Evolutionary conservation across 2,888 invertebrate genomes (phyloP).

Genomic region (Diabrotica balteata): DNA sequence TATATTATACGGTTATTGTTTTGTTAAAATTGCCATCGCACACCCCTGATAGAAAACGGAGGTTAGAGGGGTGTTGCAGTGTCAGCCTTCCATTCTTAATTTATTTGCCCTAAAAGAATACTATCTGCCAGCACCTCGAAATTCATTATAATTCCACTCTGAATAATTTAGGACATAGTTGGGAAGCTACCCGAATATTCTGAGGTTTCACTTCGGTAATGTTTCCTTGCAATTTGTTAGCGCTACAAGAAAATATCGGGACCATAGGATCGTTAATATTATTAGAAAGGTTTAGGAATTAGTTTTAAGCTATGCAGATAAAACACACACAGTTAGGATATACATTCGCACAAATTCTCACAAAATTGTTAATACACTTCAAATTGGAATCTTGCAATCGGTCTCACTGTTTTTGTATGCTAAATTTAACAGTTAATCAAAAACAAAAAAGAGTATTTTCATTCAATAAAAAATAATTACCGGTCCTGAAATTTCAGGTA

Average conservation of each 20-base stretch:
- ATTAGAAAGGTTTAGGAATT: no score
- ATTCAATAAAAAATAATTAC: no score
- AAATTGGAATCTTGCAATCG: not conserved
- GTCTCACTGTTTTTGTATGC: not conserved
- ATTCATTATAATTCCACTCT: conserved; percentile 14
- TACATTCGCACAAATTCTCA: no score
- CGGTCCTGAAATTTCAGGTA: no score
- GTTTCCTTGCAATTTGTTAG: conserved; percentile 1
- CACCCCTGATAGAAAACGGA: not conserved
- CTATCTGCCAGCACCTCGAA: conserved; percentile 9
- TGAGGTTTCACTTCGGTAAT: not conserved
- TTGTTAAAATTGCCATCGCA: not conserved
- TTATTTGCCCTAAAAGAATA: conserved; percentile 15
- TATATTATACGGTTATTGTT: not conserved
- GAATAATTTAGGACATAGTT: conserved; percentile 9
- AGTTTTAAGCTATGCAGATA: no score
- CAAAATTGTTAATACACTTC: no score
- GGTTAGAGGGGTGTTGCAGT: not conserved
- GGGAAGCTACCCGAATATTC: conserved; percentile 1
- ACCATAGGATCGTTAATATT: not conserved
- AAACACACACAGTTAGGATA: no score
- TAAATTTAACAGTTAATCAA: not conserved
- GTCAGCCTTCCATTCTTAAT: conserved; percentile 8
- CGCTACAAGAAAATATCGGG: conserved; percentile 1
- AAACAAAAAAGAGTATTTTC: no score